phyloP scores from a whole-genome alignment of 2,113 vertebrate species.

The Hyla sarda region DNA sequence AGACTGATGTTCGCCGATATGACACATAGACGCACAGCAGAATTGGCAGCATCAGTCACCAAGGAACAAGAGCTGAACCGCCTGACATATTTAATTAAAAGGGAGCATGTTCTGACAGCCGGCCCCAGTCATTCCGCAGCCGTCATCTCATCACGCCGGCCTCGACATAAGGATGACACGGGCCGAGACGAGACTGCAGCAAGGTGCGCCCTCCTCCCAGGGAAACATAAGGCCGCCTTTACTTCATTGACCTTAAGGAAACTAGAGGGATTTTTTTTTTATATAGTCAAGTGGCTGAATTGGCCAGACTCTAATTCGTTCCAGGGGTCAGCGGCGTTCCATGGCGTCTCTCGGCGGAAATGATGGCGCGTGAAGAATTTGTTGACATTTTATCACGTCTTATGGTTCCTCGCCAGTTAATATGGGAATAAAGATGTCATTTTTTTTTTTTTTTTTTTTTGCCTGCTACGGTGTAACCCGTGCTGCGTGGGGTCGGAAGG shows the following conservation, averaged over 20 bases:
- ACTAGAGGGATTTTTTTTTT: neutral
- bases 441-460: too few species aligned
- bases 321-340: neutral
- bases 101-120: constrained; percentile 40
- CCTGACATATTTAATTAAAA: constrained; percentile 63
- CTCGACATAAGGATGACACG: constrained; percentile 1
- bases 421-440: neutral
- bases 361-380: neutral
- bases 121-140: constrained; percentile 23
- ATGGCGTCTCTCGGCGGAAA: neutral
- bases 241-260: constrained; percentile 31
- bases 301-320: neutral
- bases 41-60: constrained; percentile 64
- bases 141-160: neutral
- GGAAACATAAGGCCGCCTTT: neutral
- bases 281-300: too few species aligned
- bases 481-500: neutral
- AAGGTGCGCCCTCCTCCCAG: neutral
- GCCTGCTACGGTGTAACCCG: neutral
- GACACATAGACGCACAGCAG: constrained; percentile 62
- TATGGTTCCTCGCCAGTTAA: neutral
- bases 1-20: constrained; percentile 62
- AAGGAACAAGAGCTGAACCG: neutral
- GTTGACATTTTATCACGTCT: neutral
- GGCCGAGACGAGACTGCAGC: neutral